Percentiles rank a stretch among this genome's conserved stretches.
Conservation (phyloP, 2,888 invertebrate genomes). For the Hemaris fuciformis region DNA sequence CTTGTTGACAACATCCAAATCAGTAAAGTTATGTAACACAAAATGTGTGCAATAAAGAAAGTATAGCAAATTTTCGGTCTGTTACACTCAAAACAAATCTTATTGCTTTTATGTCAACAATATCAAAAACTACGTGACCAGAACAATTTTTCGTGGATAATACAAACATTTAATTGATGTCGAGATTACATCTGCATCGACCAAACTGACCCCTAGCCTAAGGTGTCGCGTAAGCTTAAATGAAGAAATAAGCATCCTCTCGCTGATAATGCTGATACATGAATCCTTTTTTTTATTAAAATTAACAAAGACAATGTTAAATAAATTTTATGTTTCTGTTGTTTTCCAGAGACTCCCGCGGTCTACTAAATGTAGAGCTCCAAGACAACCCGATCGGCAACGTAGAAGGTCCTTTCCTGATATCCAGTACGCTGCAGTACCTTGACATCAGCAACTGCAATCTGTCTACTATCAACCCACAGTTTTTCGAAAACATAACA, state of each 20-base stretch:
- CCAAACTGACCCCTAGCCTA: too few species aligned
- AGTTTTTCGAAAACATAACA: slow-evolving; percentile 85
- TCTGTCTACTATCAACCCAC: slow-evolving; percentile 79
- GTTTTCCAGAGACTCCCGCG: slow-evolving; percentile 83
- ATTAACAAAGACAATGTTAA: neutral
- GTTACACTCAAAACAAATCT: neutral
- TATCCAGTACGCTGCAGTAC: slow-evolving; percentile 84
- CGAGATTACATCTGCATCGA: too few species aligned
- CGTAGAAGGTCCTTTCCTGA: slow-evolving; percentile 84
- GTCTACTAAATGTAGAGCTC: slow-evolving; percentile 85
- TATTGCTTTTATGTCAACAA: neutral
- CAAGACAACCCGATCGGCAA: slow-evolving; percentile 84
- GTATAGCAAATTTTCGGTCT: neutral
- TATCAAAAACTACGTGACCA: neutral
- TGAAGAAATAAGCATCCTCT: too few species aligned
- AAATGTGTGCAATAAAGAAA: neutral
- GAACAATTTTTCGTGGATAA: too few species aligned
- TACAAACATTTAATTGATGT: too few species aligned
- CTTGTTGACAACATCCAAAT: too few species aligned
- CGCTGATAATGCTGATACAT: too few species aligned
- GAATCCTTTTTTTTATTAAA: neutral
- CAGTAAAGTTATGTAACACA: neutral
- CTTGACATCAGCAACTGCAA: slow-evolving; percentile 86
- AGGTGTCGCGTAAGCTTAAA: too few species aligned
- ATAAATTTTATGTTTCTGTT: neutral